Evolutionary conservation across 2,113 vertebrate genomes (phyloP).

Genomic region (Campylomormyrus tamandua): DNA sequence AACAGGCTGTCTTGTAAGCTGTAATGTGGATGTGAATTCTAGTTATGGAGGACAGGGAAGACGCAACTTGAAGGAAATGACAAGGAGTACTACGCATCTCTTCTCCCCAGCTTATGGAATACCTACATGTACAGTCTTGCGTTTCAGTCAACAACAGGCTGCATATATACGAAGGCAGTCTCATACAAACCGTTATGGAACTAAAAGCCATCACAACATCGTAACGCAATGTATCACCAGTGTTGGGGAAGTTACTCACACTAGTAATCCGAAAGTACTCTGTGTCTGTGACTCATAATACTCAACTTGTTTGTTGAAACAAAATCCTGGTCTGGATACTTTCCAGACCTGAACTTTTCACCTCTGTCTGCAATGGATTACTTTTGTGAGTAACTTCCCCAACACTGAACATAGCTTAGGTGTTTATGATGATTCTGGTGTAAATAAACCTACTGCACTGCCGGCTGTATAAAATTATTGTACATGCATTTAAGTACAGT

Average conservation of each 20-base stretch:
- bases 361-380: too few relatives aligned
- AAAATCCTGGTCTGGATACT: too few relatives aligned
- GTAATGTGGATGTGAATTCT: conserved; percentile 9
- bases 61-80: background rate
- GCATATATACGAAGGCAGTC: background rate
- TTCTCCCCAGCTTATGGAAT: background rate
- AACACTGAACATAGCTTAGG: background rate
- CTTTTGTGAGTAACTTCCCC: too few relatives aligned
- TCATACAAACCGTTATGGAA: background rate
- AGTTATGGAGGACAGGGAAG: background rate
- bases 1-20: conserved; percentile 44
- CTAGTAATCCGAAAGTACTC: too few relatives aligned
- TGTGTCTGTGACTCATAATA: too few relatives aligned
- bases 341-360: too few relatives aligned
- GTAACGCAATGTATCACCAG: background rate
- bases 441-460: background rate
- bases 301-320: too few relatives aligned
- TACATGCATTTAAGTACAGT: background rate
- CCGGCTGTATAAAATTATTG: background rate
- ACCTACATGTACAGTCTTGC: background rate
- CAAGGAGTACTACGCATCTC: background rate
- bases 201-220: background rate
- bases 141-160: background rate
- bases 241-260: too few relatives aligned
- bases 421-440: background rate